A percentile compares a stretch with the other conserved stretches of the same genome.
Evolutionary conservation across 1,140 invertebrate species (phyloP).

Genomic region (Lucilia sericata): DNA sequence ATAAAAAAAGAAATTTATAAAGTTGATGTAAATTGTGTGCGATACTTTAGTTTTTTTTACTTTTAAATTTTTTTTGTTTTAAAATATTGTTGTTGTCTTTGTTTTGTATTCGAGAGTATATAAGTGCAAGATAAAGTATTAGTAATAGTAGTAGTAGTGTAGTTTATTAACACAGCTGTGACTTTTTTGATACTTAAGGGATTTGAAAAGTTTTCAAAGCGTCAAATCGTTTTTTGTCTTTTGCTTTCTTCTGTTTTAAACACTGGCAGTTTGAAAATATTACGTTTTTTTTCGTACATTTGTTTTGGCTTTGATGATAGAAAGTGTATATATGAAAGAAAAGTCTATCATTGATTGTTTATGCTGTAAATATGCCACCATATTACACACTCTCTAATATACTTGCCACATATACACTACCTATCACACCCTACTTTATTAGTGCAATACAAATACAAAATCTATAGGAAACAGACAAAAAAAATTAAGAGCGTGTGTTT

Average conservation of each 20-base stretch:
- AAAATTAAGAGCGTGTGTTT: not conserved
- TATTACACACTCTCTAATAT: constrained; percentile 30
- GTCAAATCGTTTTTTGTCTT: constrained; percentile 21
- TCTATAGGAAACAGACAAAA: not conserved
- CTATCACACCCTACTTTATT: constrained; percentile 36
- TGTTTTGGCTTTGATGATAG: constrained; percentile 32
- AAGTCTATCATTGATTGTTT: constrained; percentile 43
- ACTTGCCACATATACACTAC: not conserved
- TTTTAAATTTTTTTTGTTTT: not conserved
- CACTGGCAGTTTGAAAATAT: constrained; percentile 25
- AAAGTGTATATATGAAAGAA: constrained; percentile 21
- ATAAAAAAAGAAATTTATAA: not conserved
- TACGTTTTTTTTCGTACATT: not conserved
- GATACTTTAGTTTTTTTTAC: not conserved
- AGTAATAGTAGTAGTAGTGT: not conserved
- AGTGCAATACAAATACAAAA: not conserved
- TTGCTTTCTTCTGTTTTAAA: constrained; percentile 15
- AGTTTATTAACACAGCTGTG: constrained; percentile 43
- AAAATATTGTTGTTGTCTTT: not conserved
- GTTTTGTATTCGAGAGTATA: constrained; percentile 7
- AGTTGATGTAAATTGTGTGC: constrained; percentile 26
- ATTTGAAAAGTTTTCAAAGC: constrained; percentile 37
- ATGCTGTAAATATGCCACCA: constrained; percentile 40
- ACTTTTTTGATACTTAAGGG: constrained; percentile 42
- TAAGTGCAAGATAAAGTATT: not conserved